Evolutionary conservation across 2,888 invertebrate species (phyloP).

Genomic region (Ischnura elegans): DNA sequence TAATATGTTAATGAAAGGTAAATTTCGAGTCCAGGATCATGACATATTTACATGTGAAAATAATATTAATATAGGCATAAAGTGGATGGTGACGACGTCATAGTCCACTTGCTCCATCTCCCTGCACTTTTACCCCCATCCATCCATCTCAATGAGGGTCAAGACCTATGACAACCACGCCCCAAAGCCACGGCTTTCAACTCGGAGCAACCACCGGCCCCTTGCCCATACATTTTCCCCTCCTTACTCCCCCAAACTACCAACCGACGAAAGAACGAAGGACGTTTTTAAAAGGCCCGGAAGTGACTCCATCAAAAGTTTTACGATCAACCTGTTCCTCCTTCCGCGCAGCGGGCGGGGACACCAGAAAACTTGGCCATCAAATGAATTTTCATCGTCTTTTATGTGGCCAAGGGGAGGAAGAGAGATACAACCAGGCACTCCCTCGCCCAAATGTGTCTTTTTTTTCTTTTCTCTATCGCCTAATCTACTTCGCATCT

Average conservation of each 20-base stretch:
- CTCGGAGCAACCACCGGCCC: too few relatives aligned
- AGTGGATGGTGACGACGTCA: too few relatives aligned
- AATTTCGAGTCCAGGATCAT: too few relatives aligned
- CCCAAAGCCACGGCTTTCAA: background rate
- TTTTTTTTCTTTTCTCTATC: too few relatives aligned
- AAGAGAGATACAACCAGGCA: background rate
- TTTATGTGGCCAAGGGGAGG: background rate
- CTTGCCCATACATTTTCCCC: background rate
- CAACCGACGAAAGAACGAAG: background rate
- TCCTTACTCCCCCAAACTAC: too few relatives aligned
- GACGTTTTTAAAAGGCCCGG: background rate
- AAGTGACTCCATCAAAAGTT: constrained; percentile 64
- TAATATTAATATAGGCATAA: too few relatives aligned
- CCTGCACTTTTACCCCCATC: too few relatives aligned
- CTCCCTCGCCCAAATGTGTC: background rate
- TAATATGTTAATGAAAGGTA: too few relatives aligned
- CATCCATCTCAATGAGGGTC: too few relatives aligned
- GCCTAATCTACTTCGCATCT: background rate
- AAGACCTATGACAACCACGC: background rate
- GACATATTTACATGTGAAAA: too few relatives aligned
- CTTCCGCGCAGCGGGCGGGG: background rate
- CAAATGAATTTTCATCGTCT: constrained; percentile 53
- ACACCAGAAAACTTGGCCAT: constrained; percentile 42
- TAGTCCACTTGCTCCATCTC: too few relatives aligned
- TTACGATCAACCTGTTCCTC: constrained; percentile 64